phyloP scores from a whole-genome alignment of 2,888 invertebrate species.

The Ophioninae sp. region DNA sequence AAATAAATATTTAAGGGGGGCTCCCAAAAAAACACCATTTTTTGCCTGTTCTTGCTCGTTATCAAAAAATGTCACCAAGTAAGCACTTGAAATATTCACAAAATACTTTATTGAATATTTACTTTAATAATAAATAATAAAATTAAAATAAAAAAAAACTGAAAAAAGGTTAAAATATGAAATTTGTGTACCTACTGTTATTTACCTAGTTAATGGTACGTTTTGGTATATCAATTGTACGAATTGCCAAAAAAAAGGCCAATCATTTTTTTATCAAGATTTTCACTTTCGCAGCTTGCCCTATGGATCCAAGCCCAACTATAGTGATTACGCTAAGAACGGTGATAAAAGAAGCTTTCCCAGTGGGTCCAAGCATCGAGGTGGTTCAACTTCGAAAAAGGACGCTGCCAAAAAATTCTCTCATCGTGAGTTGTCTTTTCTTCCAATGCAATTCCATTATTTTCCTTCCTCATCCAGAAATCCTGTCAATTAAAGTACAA shows the following conservation, averaged over 20 bases:
- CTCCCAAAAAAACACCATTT: too few species aligned
- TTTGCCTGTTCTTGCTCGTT: too few species aligned
- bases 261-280: neutral
- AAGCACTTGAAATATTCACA: too few species aligned
- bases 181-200: too few species aligned
- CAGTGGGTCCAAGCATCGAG: constrained; percentile 74
- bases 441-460: neutral
- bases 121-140: too few species aligned
- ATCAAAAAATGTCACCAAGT: too few species aligned
- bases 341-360: constrained; percentile 78
- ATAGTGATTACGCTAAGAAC: constrained; percentile 82
- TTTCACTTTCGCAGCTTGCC: constrained; percentile 83
- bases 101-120: too few species aligned
- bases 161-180: too few species aligned
- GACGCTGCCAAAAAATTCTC: constrained; percentile 78
- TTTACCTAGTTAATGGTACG: too few species aligned
- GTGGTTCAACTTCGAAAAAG: constrained; percentile 76
- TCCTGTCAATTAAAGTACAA: neutral
- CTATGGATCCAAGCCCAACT: constrained; percentile 84
- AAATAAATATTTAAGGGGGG: too few species aligned
- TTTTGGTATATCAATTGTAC: neutral
- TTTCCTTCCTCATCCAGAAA: fast-evolving
- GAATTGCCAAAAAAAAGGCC: neutral
- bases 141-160: too few species aligned
- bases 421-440: constrained; percentile 72